Percentiles rank a stretch among this genome's conserved stretches.
These are phyloP conservation scores for Drosophila navojoa DNA, from an alignment of 1,140 invertebrate genomes.

Conservation along the genomic window DNA sequence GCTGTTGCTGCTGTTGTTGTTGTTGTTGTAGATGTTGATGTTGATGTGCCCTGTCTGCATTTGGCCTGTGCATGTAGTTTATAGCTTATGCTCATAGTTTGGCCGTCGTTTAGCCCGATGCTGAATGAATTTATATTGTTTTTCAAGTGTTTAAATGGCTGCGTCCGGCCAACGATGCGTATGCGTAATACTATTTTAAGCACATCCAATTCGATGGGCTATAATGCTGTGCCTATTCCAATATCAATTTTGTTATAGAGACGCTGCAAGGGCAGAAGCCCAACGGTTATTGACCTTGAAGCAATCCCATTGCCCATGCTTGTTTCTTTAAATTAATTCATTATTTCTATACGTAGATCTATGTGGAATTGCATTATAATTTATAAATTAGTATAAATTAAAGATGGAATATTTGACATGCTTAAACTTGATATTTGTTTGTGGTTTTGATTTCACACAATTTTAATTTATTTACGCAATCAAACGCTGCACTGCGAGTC, in stretches of 20 bases:
- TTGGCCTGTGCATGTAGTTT: conserved; percentile 61
- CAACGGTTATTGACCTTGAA: conserved; percentile 13
- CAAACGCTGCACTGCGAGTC: conserved; percentile 1
- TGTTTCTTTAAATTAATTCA: neutral
- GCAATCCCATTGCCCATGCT: neutral
- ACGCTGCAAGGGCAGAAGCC: conserved; percentile 22
- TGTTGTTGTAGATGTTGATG: neutral
- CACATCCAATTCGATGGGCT: conserved; percentile 42
- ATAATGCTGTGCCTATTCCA: conserved; percentile 8
- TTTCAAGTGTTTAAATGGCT: conserved; percentile 75
- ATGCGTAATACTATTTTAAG: conserved; percentile 54
- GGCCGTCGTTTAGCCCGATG: conserved; percentile 28
- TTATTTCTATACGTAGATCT: neutral
- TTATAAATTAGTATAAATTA: neutral
- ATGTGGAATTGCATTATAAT: neutral
- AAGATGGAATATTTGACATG: neutral
- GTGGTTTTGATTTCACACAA: conserved; percentile 21
- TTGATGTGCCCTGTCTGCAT: conserved; percentile 44
- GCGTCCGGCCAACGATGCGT: conserved; percentile 44
- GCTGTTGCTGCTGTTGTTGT: conserved; percentile 34
- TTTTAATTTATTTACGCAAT: conserved; percentile 27
- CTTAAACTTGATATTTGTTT: neutral
- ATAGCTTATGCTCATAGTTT: conserved; percentile 75
- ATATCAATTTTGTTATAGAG: conserved; percentile 26
- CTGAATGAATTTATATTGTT: conserved; percentile 79